phyloP scores from a whole-genome alignment of 2,888 invertebrate genomes.

The Phlogophora meticulosa region DNA sequence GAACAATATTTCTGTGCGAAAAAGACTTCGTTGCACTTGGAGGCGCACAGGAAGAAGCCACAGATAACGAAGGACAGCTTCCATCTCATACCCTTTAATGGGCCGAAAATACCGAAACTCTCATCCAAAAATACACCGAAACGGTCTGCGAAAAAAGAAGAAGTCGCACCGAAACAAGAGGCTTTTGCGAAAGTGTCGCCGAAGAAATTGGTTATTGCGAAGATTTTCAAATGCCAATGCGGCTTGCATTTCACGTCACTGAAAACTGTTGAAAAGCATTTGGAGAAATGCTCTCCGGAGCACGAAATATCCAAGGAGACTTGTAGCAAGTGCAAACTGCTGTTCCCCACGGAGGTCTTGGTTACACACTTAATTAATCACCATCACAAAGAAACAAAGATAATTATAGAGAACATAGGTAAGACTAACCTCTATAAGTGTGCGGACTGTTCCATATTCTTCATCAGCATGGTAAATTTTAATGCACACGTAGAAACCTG shows the following conservation, averaged over 20 bases:
- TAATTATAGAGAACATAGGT: slow-evolving; percentile 27
- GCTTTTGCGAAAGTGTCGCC: not conserved
- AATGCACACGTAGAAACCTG: not conserved
- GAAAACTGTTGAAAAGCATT: slow-evolving; percentile 66
- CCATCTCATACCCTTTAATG: slow-evolving; percentile 63
- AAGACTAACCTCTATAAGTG: slow-evolving; percentile 19
- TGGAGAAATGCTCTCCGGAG: slow-evolving; percentile 49
- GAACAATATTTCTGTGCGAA: slow-evolving; percentile 25
- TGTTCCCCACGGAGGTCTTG: slow-evolving; percentile 70
- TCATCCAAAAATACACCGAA: not conserved
- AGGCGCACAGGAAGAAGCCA: slow-evolving; percentile 50
- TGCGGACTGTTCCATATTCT: slow-evolving; percentile 11
- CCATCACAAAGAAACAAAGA: slow-evolving; percentile 63
- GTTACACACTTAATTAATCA: slow-evolving; percentile 73
- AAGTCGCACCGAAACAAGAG: slow-evolving; percentile 43
- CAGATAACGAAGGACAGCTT: slow-evolving; percentile 45
- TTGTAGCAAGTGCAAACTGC: slow-evolving; percentile 72
- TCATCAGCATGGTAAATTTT: not conserved
- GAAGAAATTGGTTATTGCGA: slow-evolving; percentile 20
- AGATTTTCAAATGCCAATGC: slow-evolving; percentile 70
- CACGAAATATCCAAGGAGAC: slow-evolving; percentile 63
- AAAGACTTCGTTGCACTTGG: slow-evolving; percentile 43
- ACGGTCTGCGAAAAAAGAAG: slow-evolving; percentile 19
- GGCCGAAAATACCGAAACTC: not conserved
- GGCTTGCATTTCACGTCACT: slow-evolving; percentile 71